Base-by-base conservation (phyloP, 92 coral and sea anemone species). In the Zoanthus gigantus region DNA sequence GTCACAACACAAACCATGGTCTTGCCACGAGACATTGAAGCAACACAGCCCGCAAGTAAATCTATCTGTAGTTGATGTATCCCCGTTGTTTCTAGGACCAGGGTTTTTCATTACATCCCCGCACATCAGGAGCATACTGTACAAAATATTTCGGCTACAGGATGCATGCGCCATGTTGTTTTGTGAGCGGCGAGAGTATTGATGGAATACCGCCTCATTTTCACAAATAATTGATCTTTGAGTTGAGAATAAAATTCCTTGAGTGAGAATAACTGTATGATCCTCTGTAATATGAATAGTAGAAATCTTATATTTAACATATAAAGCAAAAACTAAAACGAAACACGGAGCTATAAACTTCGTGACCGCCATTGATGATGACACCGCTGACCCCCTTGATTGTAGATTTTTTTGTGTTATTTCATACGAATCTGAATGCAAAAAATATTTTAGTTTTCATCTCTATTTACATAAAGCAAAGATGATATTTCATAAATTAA, bases 21-120 rank as follows among this genome's bases (percentile, higher is more conserved):
- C 87, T 15, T 34, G 72, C 78, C 87, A 80, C 53, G 52, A 80
- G 85, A 61, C 72, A 58, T 61, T 56, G 23, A 54, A 54, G 73
- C 73, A 12, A 50, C 85, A 80, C 52, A 80, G 73, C 72, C 85
- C 85, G 42, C 74, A 80, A 61, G 50, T 80, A 50, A 80, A 80
- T 69, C 57, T 80, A 80, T 58, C 0, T 58, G 66, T 58, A 58
- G 74, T 58, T 54, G 85, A 56, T 50, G 85, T 61, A 23, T n/a
- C 72, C 52, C 66, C 23, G 66, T 60, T 60, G 66, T 60, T 60
- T 13, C 66, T 60, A 60, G 66, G 29, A 60, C 66, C 66, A 60
- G 66, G 45, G 9, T 78, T 53, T 78, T 14, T 78, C 65, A 78
- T 78, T 46, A 28, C 68, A 7, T 78, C 69, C 77, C 77, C 77